Percentiles rank a stretch among this genome's conserved stretches.
phyloP scores from a whole-genome alignment of 2,888 invertebrate genomes.

The Bimastos eiseni region DNA sequence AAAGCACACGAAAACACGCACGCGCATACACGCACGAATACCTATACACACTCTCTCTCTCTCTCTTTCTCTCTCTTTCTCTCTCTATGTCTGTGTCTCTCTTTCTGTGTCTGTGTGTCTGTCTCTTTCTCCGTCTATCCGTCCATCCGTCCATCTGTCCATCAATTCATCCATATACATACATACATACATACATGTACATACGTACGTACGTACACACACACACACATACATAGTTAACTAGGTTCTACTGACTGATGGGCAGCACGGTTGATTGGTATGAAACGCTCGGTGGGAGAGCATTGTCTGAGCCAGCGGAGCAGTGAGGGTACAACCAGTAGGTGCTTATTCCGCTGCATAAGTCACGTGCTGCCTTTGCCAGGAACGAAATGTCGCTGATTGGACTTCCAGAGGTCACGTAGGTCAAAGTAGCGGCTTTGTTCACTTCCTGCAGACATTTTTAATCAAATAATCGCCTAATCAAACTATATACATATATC shows the following conservation, averaged over 20 bases:
- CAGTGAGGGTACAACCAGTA: conserved; percentile 27
- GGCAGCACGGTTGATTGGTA: neutral
- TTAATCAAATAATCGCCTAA: neutral
- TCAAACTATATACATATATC: neutral
- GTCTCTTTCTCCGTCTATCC: no score
- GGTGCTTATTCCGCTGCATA: neutral
- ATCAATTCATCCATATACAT: no score
- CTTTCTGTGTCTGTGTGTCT: no score
- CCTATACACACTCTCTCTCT: no score
- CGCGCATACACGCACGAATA: no score
- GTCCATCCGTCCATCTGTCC: no score
- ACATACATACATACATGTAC: neutral
- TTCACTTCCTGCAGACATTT: conserved; percentile 8
- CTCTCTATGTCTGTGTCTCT: no score
- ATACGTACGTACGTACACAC: neutral
- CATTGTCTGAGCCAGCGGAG: neutral
- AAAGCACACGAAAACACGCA: no score
- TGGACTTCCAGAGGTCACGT: conserved; percentile 18
- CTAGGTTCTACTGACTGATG: no score
- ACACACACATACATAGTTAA: no score
- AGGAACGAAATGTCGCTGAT: conserved; percentile 4
- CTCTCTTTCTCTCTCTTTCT: no score
- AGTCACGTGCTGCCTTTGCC: neutral
- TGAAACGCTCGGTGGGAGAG: neutral
- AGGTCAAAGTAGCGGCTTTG: conserved; percentile 15